Evolutionary conservation across 2,113 vertebrate genomes (phyloP).

Genomic region (Stigmatopora argus): DNA sequence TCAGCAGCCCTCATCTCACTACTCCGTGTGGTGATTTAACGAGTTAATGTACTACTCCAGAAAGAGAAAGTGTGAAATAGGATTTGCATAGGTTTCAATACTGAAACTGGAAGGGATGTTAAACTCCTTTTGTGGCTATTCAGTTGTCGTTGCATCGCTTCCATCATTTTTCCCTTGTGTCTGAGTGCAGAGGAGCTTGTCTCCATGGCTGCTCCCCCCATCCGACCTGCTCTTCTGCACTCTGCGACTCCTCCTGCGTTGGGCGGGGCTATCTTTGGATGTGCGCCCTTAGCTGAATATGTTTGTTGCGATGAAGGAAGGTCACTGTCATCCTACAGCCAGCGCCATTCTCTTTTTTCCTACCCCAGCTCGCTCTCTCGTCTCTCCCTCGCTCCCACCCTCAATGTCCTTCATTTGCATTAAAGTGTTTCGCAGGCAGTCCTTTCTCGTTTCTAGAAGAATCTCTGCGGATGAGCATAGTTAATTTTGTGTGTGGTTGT

Average conservation of each 20-base stretch:
- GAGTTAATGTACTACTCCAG: no score
- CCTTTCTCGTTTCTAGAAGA: slow-evolving; percentile 15
- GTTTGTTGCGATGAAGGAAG: slow-evolving; percentile 48
- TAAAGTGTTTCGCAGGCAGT: background rate
- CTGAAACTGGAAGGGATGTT: background rate
- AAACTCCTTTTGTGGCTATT: slow-evolving; percentile 2
- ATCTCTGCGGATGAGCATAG: slow-evolving; percentile 24
- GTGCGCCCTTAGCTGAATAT: slow-evolving; percentile 40
- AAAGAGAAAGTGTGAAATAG: no score
- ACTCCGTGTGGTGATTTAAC: no score
- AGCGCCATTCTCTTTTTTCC: slow-evolving; percentile 9
- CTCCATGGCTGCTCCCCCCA: slow-evolving; percentile 46
- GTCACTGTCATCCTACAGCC: slow-evolving; percentile 47
- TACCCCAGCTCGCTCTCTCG: slow-evolving; percentile 1
- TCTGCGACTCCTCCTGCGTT: slow-evolving; percentile 36
- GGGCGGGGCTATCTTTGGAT: slow-evolving; percentile 52
- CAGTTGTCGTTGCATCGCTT: slow-evolving; percentile 40
- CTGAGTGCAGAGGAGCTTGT: slow-evolving; percentile 29
- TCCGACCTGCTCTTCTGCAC: slow-evolving; percentile 32
- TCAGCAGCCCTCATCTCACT: no score
- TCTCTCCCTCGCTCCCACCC: slow-evolving; percentile 3
- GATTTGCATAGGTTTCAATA: no score
- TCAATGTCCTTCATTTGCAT: slow-evolving; percentile 14
- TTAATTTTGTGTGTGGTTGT: slow-evolving; percentile 13
- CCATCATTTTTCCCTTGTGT: background rate